Conservation (phyloP, 2,888 invertebrate species). For the Galerucella pusilla region DNA sequence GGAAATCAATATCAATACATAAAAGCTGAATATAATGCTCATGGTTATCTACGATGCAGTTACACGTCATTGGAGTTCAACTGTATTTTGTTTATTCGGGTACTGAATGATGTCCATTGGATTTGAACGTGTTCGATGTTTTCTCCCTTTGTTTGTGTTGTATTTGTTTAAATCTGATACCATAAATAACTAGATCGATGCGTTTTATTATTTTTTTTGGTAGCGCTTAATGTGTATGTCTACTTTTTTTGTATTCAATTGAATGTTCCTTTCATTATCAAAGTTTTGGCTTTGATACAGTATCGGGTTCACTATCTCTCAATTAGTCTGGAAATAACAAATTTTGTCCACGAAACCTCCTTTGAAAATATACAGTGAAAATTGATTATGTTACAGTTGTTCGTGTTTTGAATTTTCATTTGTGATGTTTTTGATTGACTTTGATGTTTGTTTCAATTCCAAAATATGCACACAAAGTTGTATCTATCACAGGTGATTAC, state of each 20-base stretch:
- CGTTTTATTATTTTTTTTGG: neutral
- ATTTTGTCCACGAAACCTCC: neutral
- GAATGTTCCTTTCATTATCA: neutral
- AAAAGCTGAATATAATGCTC: conserved; percentile 55
- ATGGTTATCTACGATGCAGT: conserved; percentile 52
- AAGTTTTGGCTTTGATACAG: neutral
- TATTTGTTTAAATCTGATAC: conserved; percentile 43
- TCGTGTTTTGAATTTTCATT: neutral
- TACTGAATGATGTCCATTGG: conserved; percentile 36
- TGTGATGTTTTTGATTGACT: too few relatives aligned
- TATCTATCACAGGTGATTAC: too few relatives aligned
- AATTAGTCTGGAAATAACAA: neutral
- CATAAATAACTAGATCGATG: conserved; percentile 24
- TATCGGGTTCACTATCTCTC: neutral
- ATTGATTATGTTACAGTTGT: neutral
- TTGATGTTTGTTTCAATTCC: too few relatives aligned
- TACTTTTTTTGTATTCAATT: neutral
- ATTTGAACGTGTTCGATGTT: conserved; percentile 24
- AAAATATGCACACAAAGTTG: too few relatives aligned
- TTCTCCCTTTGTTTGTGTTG: conserved; percentile 40
- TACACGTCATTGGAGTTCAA: conserved; percentile 54
- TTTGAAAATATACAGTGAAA: neutral
- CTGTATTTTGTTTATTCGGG: conserved; percentile 44
- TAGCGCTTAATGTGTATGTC: neutral
- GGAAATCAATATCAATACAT: conserved; percentile 56